These are phyloP conservation scores for Cerastis leucographa DNA, from an alignment of 2,888 invertebrate genomes.

Conservation along the genomic window DNA sequence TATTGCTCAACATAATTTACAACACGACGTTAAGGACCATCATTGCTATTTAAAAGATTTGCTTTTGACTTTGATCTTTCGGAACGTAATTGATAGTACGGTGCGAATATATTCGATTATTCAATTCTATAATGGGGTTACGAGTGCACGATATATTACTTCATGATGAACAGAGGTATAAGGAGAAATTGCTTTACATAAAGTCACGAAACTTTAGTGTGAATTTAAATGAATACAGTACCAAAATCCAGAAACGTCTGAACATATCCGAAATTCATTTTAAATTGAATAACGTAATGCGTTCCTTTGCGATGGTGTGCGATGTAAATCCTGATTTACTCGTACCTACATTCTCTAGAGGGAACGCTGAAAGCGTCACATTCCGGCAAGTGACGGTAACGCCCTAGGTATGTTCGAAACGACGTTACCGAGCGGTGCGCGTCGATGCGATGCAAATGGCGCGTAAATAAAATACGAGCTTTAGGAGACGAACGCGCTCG, in stretches of 20 bases:
- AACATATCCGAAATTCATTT: slow-evolving; percentile 48
- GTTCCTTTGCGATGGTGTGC: slow-evolving; percentile 43
- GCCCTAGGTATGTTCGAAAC: slow-evolving; percentile 62
- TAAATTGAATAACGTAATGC: slow-evolving; percentile 56
- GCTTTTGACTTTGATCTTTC: slow-evolving; percentile 40
- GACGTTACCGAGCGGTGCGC: slow-evolving; percentile 66
- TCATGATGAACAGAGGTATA: not conserved
- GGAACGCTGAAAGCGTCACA: slow-evolving; percentile 42
- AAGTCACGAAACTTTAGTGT: slow-evolving; percentile 7
- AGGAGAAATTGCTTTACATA: slow-evolving; percentile 5
- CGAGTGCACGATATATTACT: not conserved
- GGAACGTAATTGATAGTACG: slow-evolving; percentile 20
- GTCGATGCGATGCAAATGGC: slow-evolving; percentile 79
- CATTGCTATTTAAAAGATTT: slow-evolving; percentile 69
- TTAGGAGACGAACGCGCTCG: slow-evolving; percentile 62
- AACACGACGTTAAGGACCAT: slow-evolving; percentile 68
- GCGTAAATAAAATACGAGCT: slow-evolving; percentile 86
- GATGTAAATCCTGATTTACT: slow-evolving; percentile 56
- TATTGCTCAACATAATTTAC: slow-evolving; percentile 79
- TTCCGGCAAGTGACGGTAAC: slow-evolving; percentile 55
- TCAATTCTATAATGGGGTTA: not conserved
- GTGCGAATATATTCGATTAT: not conserved
- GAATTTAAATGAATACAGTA: slow-evolving; percentile 22
- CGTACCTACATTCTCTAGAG: slow-evolving; percentile 54
- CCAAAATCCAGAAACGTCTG: not conserved